Conservation (phyloP, 2,888 invertebrate genomes). For the Volucella inanis region DNA sequence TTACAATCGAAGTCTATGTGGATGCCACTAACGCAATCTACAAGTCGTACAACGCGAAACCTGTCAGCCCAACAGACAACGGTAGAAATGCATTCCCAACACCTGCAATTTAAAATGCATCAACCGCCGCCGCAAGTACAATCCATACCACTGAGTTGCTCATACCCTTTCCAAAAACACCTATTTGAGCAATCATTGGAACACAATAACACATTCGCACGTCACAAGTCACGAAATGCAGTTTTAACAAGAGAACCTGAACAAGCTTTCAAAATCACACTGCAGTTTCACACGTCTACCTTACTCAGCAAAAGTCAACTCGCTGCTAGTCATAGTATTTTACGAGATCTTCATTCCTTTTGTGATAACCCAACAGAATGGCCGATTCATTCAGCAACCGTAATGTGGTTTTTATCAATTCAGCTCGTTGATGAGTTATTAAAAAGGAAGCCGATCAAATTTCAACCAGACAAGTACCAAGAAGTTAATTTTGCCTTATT, state of each 20-base stretch:
- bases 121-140: neutral
- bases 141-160: neutral
- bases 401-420: too few species aligned
- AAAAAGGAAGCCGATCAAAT: too few species aligned
- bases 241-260: neutral
- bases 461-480: too few species aligned
- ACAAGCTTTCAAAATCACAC: neutral
- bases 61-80: neutral
- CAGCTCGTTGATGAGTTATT: too few species aligned
- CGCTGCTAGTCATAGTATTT: slow-evolving; percentile 7
- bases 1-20: too few species aligned
- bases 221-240: neutral
- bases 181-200: neutral
- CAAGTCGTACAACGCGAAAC: too few species aligned
- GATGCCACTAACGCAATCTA: too few species aligned
- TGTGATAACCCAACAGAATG: neutral
- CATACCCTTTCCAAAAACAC: neutral
- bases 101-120: neutral
- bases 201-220: slow-evolving; percentile 5
- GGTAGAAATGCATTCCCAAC: neutral
- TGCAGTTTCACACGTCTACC: neutral
- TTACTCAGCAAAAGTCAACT: slow-evolving; percentile 12
- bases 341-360: slow-evolving; percentile 11
- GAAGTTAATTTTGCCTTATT: too few species aligned
- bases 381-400: too few species aligned